These are phyloP conservation scores for Isotomurus palustris DNA, from an alignment of 2,888 invertebrate species.

Conservation along the genomic window DNA sequence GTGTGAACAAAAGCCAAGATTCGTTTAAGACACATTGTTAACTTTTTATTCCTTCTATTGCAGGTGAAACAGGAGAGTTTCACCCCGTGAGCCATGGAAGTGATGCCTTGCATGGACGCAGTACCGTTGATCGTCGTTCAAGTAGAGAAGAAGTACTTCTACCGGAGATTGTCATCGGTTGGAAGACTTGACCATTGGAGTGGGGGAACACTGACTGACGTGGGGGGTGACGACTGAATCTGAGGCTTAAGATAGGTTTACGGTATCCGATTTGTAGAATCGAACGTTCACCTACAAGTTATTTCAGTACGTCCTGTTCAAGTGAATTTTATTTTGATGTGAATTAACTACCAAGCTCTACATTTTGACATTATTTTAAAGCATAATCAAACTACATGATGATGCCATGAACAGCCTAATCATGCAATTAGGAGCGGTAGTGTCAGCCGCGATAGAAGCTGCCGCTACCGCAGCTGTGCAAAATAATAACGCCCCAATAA, in stretches of 20 bases:
- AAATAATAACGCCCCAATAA: too few species aligned
- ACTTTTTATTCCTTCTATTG: too few species aligned
- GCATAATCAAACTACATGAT: not conserved
- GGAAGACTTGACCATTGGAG: slow-evolving; percentile 8
- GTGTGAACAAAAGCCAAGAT: too few species aligned
- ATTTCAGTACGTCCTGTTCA: too few species aligned
- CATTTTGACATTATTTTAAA: not conserved
- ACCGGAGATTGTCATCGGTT: not conserved
- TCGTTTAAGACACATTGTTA: too few species aligned
- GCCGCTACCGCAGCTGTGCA: slow-evolving; percentile 32
- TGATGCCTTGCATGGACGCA: not conserved
- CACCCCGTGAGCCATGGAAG: not conserved
- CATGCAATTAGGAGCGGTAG: slow-evolving; percentile 47
- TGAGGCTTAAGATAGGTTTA: too few species aligned
- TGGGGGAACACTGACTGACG: slow-evolving; percentile 2
- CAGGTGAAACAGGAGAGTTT: too few species aligned
- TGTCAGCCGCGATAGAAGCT: slow-evolving; percentile 42
- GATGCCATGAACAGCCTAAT: slow-evolving; percentile 12
- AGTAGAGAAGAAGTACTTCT: not conserved
- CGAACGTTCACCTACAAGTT: too few species aligned
- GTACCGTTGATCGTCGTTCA: too few species aligned
- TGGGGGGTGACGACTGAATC: not conserved
- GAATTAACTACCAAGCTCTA: not conserved
- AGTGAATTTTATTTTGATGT: not conserved
- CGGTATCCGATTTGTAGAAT: too few species aligned